Percentiles rank a stretch among this genome's conserved stretches.
Evolutionary conservation across 1,140 invertebrate genomes (phyloP).

Genomic region (Chymomyza costata): DNA sequence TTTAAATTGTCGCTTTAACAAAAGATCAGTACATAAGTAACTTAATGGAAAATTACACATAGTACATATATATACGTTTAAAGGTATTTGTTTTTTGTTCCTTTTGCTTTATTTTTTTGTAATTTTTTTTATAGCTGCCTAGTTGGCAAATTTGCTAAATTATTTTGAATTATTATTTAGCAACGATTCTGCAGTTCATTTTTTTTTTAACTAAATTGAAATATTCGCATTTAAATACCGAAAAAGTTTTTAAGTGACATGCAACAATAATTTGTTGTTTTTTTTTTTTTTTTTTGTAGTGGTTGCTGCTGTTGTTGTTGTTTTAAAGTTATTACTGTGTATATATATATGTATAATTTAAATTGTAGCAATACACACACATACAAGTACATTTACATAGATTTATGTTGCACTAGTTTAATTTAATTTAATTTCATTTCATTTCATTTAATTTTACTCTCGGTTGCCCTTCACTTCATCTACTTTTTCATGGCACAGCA

Average conservation of each 20-base stretch:
- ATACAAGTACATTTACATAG: conserved; percentile 31
- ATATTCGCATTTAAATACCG: no score
- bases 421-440: conserved; percentile 23
- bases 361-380: conserved; percentile 24
- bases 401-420: conserved; percentile 29
- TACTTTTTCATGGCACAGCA: conserved; percentile 35
- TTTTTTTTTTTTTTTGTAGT: no score
- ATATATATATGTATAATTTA: no score
- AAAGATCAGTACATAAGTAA: conserved; percentile 45
- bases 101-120: conserved; percentile 23
- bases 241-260: no score
- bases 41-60: conserved; percentile 61
- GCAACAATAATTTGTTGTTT: conserved; percentile 14
- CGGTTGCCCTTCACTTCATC: conserved; percentile 22
- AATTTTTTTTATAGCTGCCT: conserved; percentile 35
- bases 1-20: conserved; percentile 37
- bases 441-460: conserved; percentile 28
- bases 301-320: no score
- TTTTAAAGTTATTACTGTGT: no score
- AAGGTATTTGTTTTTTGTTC: not conserved
- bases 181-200: no score
- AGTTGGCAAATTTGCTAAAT: conserved; percentile 43
- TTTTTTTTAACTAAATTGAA: conserved; percentile 3
- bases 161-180: conserved; percentile 41
- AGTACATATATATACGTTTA: conserved; percentile 33